Evolutionary conservation across 2,113 vertebrate genomes (phyloP), one percentile per base, ranked within the genome.

Genomic region (Oreochromis tanganicae): DNA sequence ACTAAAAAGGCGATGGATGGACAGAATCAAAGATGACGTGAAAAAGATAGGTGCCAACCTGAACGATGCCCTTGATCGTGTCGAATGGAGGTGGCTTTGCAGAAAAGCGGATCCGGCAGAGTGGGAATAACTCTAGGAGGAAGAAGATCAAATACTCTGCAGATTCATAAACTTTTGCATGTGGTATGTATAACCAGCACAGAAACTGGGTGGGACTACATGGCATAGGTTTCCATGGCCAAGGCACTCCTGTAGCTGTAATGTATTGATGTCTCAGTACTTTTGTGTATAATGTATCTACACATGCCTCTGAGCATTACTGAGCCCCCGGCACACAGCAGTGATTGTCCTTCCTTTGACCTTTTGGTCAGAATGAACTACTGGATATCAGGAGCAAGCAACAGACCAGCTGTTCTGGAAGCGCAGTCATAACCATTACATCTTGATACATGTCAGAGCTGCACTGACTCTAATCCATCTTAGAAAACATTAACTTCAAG

Each of bases 31-130:
- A 57, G 24, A 57, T 1, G 56, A 29, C 13, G 0, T 57, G 56
- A 57, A 57, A 0, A 57, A 57, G 24, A 29, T 57, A 27, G 21
- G 54, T 24, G 0, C 54, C 54, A 56, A 0, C 54, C 2, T 56
- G 55, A 56, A 56, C 2, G 0, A 56, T 4, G 55, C 0, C 21
- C 6, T 27, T 27, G 24, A 57, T 57, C 2, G 2, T 27, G 56
- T 7, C 0, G 56, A 56, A 56, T 56, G 54, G 6, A 56, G 54
- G 21, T 1, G 0, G 0, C 4, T 59, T 57, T 59, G 56, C 24
- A 59, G 56, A 59, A 59, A 59, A 3, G 56, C 2, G 13, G 56
- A 29, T 2, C 56, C 1, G 0, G 2, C 56, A 57, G 56, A 57
- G 13, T 16, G 13, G 7, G 4, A 57, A 57, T 29, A 29, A 29